These are phyloP conservation scores for Dinomys branickii DNA, from an alignment of 2,113 vertebrate species.

Conservation along the genomic window DNA sequence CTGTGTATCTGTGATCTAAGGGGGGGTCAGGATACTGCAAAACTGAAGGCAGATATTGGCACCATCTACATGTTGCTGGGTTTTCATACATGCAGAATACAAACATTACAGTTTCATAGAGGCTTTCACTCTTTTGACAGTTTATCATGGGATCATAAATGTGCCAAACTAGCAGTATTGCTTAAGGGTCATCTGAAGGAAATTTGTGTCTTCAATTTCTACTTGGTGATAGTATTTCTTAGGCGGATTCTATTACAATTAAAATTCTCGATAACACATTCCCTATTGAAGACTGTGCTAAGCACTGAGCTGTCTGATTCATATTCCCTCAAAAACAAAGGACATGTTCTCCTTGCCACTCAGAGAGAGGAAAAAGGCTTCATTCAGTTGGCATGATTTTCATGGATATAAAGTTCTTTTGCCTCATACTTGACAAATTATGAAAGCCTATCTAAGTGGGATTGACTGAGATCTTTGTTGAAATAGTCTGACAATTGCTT, in stretches of 20 bases:
- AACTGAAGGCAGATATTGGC: neutral
- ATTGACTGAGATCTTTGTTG: neutral
- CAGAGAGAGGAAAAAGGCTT: neutral
- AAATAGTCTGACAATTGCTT: neutral
- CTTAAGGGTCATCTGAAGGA: neutral
- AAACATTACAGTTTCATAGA: neutral
- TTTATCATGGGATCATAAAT: neutral
- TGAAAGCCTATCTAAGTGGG: neutral
- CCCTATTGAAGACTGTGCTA: neutral
- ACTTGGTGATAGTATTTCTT: neutral
- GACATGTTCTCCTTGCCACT: neutral
- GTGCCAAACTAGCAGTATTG: neutral
- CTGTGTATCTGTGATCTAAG: neutral
- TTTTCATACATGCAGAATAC: neutral
- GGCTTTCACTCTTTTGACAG: neutral
- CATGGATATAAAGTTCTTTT: neutral
- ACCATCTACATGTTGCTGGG: neutral
- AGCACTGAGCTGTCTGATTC: neutral
- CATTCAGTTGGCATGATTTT: neutral
- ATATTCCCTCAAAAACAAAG: neutral
- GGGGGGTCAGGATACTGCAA: neutral
- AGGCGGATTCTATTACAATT: neutral
- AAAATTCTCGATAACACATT: neutral
- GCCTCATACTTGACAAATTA: neutral
- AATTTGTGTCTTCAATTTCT: constrained; percentile 36